A percentile compares a stretch with the other conserved stretches of the same genome.
phyloP scores from a whole-genome alignment of 2,888 invertebrate species.

The Caenorhabditis angaria region DNA sequence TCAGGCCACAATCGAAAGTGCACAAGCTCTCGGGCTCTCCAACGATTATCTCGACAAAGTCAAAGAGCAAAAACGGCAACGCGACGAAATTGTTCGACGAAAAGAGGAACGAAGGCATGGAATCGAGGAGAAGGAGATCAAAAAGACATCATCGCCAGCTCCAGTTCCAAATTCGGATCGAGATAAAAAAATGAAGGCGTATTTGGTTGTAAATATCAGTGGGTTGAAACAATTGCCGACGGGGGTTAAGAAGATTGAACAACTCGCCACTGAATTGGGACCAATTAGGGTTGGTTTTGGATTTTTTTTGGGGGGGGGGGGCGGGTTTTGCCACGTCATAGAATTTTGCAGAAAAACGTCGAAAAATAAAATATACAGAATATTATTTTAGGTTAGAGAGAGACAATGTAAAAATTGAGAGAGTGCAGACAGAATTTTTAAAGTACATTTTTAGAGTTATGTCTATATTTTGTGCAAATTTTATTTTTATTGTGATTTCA shows the following conservation, averaged over 20 bases:
- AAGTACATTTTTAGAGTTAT: no score
- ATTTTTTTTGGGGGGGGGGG: no score
- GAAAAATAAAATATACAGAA: no score
- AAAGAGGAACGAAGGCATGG: slow-evolving; percentile 55
- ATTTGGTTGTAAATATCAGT: slow-evolving; percentile 60
- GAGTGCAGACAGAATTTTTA: no score
- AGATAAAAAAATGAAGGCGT: slow-evolving; percentile 54
- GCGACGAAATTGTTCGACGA: slow-evolving; percentile 60
- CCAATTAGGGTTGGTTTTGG: slow-evolving; percentile 49
- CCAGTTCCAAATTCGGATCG: slow-evolving; percentile 7
- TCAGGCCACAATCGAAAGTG: slow-evolving; percentile 55
- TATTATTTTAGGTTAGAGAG: no score
- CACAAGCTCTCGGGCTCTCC: slow-evolving; percentile 66
- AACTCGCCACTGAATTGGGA: slow-evolving; percentile 54
- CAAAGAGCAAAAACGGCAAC: slow-evolving; percentile 66
- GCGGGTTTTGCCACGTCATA: slow-evolving; percentile 5
- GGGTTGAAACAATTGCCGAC: slow-evolving; percentile 55
- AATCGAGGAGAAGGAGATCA: not conserved
- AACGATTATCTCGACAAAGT: slow-evolving; percentile 65
- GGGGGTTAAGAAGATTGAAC: slow-evolving; percentile 48
- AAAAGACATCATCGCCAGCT: not conserved
- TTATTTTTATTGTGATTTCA: no score
- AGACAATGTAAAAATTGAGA: no score
- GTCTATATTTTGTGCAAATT: no score
- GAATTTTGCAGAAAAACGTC: no score